Evolutionary conservation across 2,113 vertebrate species (phyloP), one percentile per base, ranked within the genome.

Genomic region (Beaufortia kweichowensis): DNA sequence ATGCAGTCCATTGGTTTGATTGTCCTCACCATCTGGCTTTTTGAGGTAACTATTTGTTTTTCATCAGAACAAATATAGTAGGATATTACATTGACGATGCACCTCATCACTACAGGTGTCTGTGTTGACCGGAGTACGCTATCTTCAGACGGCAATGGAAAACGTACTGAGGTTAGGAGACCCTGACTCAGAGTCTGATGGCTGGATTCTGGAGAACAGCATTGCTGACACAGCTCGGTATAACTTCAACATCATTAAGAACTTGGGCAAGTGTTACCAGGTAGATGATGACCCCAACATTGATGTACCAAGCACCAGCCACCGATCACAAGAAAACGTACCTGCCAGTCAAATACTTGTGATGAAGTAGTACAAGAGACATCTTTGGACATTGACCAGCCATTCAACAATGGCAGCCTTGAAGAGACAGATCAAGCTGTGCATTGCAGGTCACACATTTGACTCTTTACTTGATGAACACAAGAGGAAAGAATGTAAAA

Each of bases 91-190:
- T n/a, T n/a, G n/a, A n/a, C n/a, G n/a, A n/a, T n/a, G n/a, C n/a
- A n/a, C n/a, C n/a, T n/a, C n/a, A n/a, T n/a, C n/a, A n/a, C n/a
- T n/a, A n/a, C 87, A 94, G 95, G 85, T 96, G 63, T 91, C 91
- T 62, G 94, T 96, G 24, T 90, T 96, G 56, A 93, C 89, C 2
- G 95, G 95, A 4, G 93, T 95, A 8, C 92, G 94, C 2, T 96
- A 95, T 84, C 92, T 96, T 53, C 95, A 96, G 89, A 96, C 95
- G 0, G 90, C 94, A 79, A 94, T 95, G 93, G 94, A 93, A 85
- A 96, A 94, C 0, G 87, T 95, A 9, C 87, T 95, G 2, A 86
- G 90, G 12, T 81, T 90, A 3, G 94, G 93, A 0, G 92, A 96
- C 66, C 75, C 91, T 0, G 91, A 94, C n/a, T 88, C 85, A 0